Conservation (phyloP, 37 sponge, comb jelly and placozoan species). For the Haliclona indistincta region DNA sequence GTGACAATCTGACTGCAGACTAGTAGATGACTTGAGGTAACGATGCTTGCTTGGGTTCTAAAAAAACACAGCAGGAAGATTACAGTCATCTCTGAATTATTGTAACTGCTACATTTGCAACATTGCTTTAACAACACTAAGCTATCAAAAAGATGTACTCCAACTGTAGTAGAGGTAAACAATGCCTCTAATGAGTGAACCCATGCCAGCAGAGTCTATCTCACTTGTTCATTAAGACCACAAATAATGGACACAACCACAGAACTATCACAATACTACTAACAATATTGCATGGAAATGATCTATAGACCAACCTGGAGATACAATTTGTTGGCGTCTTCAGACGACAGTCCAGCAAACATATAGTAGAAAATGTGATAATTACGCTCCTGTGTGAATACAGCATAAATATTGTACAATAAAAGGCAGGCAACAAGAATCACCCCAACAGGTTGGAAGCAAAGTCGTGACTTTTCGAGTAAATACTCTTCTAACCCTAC, state of each 20-base stretch:
- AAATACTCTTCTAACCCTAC: slow-evolving; percentile 77
- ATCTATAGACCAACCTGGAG: slow-evolving; percentile 59
- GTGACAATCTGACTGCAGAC: slow-evolving; percentile 32
- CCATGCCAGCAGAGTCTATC: too few relatives aligned
- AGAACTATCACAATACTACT: too few relatives aligned
- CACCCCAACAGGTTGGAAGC: slow-evolving; percentile 37
- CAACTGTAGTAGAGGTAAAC: too few relatives aligned
- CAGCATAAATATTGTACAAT: not conserved
- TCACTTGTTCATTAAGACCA: too few relatives aligned
- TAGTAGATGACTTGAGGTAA: slow-evolving; percentile 38
- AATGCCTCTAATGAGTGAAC: too few relatives aligned
- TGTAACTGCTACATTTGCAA: too few relatives aligned
- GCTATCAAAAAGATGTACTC: too few relatives aligned
- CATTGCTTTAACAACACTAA: too few relatives aligned
- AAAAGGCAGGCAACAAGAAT: not conserved
- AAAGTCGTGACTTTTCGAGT: slow-evolving; percentile 79
- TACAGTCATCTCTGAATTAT: too few relatives aligned
- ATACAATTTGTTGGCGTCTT: slow-evolving; percentile 18
- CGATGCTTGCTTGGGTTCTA: slow-evolving; percentile 46
- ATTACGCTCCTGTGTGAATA: slow-evolving; percentile 56
- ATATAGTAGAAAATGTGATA: slow-evolving; percentile 87
- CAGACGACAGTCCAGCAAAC: slow-evolving; percentile 58
- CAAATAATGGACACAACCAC: too few relatives aligned
- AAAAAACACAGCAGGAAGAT: not conserved
- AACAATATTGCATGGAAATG: too few relatives aligned